Conservation (phyloP, 2,113 vertebrate species). For the Anguilla japonica region DNA sequence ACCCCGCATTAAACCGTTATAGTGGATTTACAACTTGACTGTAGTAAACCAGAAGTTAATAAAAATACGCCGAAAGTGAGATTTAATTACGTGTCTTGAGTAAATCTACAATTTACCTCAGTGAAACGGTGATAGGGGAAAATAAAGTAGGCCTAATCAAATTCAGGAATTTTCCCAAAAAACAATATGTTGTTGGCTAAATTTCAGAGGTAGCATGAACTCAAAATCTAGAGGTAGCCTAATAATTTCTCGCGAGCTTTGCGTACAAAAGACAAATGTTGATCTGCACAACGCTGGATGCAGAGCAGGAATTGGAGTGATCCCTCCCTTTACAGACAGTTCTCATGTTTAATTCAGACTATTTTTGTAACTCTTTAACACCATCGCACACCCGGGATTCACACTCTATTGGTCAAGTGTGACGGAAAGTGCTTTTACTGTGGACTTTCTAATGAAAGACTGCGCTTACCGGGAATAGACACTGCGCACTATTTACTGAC, state of each 20-base stretch:
- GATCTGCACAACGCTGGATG: neutral
- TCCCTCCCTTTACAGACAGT: neutral
- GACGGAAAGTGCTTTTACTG: constrained; percentile 20
- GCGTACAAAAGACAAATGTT: neutral
- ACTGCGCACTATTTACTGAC: constrained; percentile 32
- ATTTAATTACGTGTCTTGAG: neutral
- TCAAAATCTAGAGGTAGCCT: neutral
- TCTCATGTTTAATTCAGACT: constrained; percentile 13
- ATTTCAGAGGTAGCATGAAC: neutral
- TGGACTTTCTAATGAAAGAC: constrained; percentile 25
- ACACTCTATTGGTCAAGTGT: neutral
- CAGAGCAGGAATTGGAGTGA: neutral
- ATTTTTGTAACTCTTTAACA: neutral
- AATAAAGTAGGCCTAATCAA: neutral
- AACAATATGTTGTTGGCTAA: too few species aligned
- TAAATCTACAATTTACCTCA: neutral
- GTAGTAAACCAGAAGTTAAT: neutral
- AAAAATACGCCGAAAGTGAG: neutral
- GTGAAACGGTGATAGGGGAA: neutral
- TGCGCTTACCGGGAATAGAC: neutral
- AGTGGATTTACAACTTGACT: neutral
- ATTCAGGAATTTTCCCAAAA: neutral
- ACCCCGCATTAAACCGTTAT: neutral
- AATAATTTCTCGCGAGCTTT: neutral
- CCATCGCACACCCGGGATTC: neutral